Evolutionary conservation across 2,888 invertebrate genomes (phyloP).

Genomic region (Anorthoa munda): DNA sequence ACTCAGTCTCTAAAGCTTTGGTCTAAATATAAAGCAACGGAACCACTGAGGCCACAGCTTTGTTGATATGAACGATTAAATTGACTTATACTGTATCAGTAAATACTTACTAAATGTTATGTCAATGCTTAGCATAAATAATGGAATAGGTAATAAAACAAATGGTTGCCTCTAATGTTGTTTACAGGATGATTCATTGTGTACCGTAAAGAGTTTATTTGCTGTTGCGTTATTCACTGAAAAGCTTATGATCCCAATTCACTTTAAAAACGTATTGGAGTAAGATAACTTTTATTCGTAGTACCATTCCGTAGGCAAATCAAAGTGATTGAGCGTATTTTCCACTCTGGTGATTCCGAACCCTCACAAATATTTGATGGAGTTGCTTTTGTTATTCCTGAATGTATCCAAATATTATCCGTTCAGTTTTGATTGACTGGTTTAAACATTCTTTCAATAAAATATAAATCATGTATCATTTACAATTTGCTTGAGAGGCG

Average conservation of each 20-base stretch:
- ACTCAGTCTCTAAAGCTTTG: not conserved
- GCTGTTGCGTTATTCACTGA: not conserved
- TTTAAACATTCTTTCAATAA: constrained; percentile 43
- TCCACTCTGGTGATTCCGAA: constrained; percentile 1
- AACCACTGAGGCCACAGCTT: not conserved
- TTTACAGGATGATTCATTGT: not conserved
- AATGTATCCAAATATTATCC: constrained; percentile 23
- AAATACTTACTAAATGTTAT: too few relatives aligned
- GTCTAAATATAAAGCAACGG: not conserved
- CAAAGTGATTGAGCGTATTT: not conserved
- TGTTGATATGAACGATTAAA: not conserved
- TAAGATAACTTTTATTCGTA: not conserved
- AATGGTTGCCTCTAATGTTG: too few relatives aligned
- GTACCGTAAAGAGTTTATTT: not conserved
- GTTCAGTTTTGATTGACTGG: constrained; percentile 35
- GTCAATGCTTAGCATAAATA: too few relatives aligned
- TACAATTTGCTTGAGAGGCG: constrained; percentile 44
- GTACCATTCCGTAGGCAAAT: not conserved
- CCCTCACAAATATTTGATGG: constrained; percentile 30
- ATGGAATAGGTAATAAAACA: too few relatives aligned
- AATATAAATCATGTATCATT: constrained; percentile 57
- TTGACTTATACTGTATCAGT: too few relatives aligned
- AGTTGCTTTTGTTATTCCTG: constrained; percentile 22
- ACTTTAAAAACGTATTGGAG: not conserved
- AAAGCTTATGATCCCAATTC: not conserved